Evolutionary conservation across 2,888 invertebrate genomes (phyloP).

Genomic region (Tricholauxania praeusta): DNA sequence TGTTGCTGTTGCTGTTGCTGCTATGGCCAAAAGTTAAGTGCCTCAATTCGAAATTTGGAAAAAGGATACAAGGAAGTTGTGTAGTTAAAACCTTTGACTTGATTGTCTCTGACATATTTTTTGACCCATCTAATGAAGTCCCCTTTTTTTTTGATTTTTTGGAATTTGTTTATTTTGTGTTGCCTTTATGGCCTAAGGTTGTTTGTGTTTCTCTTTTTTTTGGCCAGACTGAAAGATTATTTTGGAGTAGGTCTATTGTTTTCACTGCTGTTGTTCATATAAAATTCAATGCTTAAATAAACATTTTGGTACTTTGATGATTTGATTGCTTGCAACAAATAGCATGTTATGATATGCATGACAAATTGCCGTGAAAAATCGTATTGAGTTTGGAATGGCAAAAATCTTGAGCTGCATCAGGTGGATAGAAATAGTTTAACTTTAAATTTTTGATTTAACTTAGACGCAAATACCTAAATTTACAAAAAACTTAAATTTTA

Average conservation of each 20-base stretch:
- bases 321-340: not conserved
- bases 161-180: not conserved
- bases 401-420: no score
- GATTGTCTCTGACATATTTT: conserved; percentile 14
- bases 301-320: not conserved
- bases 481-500: not conserved
- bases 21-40: conserved; percentile 19
- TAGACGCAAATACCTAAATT: not conserved
- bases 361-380: not conserved
- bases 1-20: not conserved
- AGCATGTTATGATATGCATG: not conserved
- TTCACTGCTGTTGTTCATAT: not conserved
- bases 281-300: conserved; percentile 9
- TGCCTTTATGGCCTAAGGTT: not conserved
- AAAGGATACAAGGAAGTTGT: conserved; percentile 3
- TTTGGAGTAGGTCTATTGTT: not conserved
- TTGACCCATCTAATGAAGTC: conserved; percentile 28
- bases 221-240: no score
- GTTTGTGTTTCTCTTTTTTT: not conserved
- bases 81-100: conserved; percentile 5
- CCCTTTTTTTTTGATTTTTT: conserved; percentile 1
- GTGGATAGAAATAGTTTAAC: not conserved
- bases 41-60: conserved; percentile 9
- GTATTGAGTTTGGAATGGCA: no score
- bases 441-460: not conserved